phyloP scores from a whole-genome alignment of 2,888 invertebrate species.

The Clunio marinus region DNA sequence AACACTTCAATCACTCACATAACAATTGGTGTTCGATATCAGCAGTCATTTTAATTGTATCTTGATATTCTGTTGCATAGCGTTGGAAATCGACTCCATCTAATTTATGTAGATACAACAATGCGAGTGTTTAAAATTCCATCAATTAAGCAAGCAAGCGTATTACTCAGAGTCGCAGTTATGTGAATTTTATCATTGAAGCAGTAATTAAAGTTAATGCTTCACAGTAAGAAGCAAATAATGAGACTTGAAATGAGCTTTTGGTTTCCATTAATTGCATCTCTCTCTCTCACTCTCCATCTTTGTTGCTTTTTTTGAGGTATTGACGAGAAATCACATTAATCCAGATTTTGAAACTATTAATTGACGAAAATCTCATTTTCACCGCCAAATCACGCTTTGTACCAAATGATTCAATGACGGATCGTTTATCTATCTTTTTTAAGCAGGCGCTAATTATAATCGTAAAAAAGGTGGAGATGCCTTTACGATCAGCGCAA shows the following conservation, averaged over 20 bases:
- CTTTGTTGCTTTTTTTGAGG: too few species aligned
- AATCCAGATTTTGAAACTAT: background rate
- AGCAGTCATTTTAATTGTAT: background rate
- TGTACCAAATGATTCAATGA: slow-evolving; percentile 11
- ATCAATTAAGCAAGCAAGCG: slow-evolving; percentile 13
- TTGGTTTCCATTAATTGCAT: slow-evolving; percentile 4
- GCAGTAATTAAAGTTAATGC: slow-evolving; percentile 12
- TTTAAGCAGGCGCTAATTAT: slow-evolving; percentile 33
- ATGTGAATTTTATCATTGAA: slow-evolving; percentile 12
- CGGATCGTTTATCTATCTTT: slow-evolving; percentile 18
- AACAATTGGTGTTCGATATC: slow-evolving; percentile 1
- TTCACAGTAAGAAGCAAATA: background rate
- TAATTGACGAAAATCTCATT: background rate
- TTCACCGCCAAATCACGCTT: background rate
- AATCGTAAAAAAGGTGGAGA: slow-evolving; percentile 1
- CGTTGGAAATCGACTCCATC: background rate
- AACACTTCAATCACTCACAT: slow-evolving; percentile 11
- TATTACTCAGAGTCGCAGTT: slow-evolving; percentile 18
- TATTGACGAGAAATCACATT: background rate
- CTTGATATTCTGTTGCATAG: background rate
- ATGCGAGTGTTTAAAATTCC: slow-evolving; percentile 19
- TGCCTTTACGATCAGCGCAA: slow-evolving; percentile 9
- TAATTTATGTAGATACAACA: background rate
- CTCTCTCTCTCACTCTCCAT: too few species aligned
- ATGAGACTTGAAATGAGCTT: slow-evolving; percentile 8